Evolutionary conservation across 2,113 vertebrate species (phyloP), one percentile per base, ranked within the genome.

Genomic region (Ochotona princeps): DNA sequence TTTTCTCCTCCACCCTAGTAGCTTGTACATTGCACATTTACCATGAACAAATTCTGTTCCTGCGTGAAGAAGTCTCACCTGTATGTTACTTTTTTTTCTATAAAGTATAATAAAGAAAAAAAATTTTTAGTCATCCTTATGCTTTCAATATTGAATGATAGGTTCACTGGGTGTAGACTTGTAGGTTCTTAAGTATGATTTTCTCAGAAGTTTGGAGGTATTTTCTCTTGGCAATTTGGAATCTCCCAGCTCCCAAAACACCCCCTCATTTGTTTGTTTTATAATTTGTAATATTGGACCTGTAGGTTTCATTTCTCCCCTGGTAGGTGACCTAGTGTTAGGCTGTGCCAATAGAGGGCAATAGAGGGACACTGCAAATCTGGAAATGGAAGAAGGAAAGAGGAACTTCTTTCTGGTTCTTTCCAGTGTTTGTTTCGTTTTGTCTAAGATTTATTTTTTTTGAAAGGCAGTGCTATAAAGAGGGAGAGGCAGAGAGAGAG

Each of bases 81-180:
- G 66, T 54, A 28, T 67, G 25, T 80, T 88, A 51, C 2, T 6
- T 73, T 75, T 89, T 92, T 90, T 61, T 79, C 17, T 20, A 32
- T 81, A 25, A 83, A 87, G 5, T 25, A n/a, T 87, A 83, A 87
- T 23, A 75, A 79, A 79, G 9, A 18, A 75, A 83, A 88, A 21
- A 1, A 7, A 47, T 18, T 82, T 94, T 85, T 65, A 79, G 61
- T n/a, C 60, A 72, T 86, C n/a, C n/a, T 28, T 92, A n/a, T 67
- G 14, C 30, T n/a, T 47, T 86, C 26, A 66, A 12, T 74, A 14
- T 92, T 84, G n/a, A 72, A 35, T 93, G 96, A 76, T 89, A 95
- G 54, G 12, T 89, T 89, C 90, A 76, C 87, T 96, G 93, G 87
- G 92, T 95, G 95, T 95, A 93, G 84, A 96, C 96, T 49, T 95